phyloP scores from a whole-genome alignment of 2,888 invertebrate genomes.

The Epiblema foenella region DNA sequence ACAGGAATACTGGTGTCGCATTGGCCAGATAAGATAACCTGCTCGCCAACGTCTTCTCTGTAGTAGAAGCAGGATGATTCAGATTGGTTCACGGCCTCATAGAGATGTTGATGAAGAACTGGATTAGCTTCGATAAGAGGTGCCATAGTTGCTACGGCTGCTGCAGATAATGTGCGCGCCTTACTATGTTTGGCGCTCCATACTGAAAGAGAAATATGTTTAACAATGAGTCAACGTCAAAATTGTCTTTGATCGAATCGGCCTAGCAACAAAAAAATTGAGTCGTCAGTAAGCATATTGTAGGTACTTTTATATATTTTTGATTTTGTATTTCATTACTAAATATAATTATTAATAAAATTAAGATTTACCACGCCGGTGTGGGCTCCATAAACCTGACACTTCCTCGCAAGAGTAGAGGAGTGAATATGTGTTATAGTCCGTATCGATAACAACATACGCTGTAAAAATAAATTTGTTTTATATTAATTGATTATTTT shows the following conservation, averaged over 20 bases:
- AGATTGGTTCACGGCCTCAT: constrained; percentile 59
- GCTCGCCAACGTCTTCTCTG: constrained; percentile 57
- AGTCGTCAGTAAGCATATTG: background rate
- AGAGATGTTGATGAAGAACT: constrained; percentile 61
- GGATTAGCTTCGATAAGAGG: constrained; percentile 54
- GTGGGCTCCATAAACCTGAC: constrained; percentile 51
- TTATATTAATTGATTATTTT: background rate
- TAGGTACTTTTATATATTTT: background rate
- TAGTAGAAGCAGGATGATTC: constrained; percentile 74
- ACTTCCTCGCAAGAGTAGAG: constrained; percentile 70
- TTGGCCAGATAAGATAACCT: constrained; percentile 69
- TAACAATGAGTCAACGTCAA: background rate
- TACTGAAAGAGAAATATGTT: constrained; percentile 56
- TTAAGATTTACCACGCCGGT: constrained; percentile 62
- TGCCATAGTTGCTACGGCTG: constrained; percentile 57
- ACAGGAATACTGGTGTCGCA: constrained; percentile 67
- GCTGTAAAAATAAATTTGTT: constrained; percentile 56
- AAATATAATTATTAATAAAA: background rate
- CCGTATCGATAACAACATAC: constrained; percentile 69
- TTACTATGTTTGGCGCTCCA: constrained; percentile 77
- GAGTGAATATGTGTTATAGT: constrained; percentile 69
- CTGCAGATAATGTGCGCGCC: constrained; percentile 52
- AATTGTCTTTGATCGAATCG: too few species aligned
- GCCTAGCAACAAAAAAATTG: too few species aligned
- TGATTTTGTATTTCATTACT: background rate